Base-by-base conservation (phyloP, 1,140 invertebrate species). In the Mesaphorura yosii region DNA sequence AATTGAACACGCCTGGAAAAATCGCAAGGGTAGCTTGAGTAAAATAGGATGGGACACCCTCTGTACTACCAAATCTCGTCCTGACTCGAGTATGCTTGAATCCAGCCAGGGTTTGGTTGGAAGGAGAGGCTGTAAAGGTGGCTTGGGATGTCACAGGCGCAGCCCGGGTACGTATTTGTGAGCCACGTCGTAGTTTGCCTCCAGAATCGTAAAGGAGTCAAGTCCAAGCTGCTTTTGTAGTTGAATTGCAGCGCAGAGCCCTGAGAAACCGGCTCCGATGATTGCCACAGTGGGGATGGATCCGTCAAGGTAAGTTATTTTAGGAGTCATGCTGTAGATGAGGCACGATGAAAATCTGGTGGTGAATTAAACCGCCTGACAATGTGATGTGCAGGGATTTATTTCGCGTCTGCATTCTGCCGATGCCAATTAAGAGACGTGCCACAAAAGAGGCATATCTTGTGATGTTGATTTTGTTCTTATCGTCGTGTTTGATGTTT, bases 251-350 rank as follows among this genome's bases (percentile, higher is more conserved):
- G 31, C 51, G 26, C 37, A 42, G 2, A 53, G 22, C 3, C 51
- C 51, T n/a, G n/a, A n/a, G n/a, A n/a, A n/a, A n/a, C n/a, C n/a
- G n/a, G n/a, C n/a, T n/a, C n/a, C n/a, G n/a, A n/a, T 96, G 60
- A 99, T 97, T 0, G 96, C 88, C 17, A 97, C 94, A 34, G 75
- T 78, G 84, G 12, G 86, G 88, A 62, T 96, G 77, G 42, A 98
- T 81, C 68, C 78, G 68, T 22, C 76, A 64, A 45, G 78, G 80
- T 78, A 83, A 54, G 27, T n/a, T n/a, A n/a, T n/a, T n/a, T n/a
- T n/a, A n/a, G n/a, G n/a, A n/a, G n/a, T n/a, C n/a, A n/a, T n/a
- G n/a, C n/a, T n/a, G n/a, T n/a, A n/a, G n/a, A n/a, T n/a, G n/a
- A n/a, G n/a, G n/a, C n/a, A n/a, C n/a, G n/a, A n/a, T n/a, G n/a